These are phyloP conservation scores for Hydrotaea diabolus DNA, from an alignment of 2,888 invertebrate genomes.

Conservation along the genomic window DNA sequence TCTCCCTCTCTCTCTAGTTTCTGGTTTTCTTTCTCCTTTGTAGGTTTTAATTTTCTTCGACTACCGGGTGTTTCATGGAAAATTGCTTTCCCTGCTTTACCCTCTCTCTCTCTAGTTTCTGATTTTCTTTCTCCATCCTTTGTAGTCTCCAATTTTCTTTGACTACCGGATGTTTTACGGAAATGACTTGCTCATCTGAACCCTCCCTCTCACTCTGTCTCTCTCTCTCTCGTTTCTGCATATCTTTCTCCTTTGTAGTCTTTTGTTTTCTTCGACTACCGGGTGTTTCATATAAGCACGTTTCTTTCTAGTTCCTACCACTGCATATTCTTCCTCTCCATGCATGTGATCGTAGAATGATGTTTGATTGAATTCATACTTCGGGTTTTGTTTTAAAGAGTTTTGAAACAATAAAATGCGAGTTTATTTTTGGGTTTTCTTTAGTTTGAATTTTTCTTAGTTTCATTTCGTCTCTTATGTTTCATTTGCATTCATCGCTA, in stretches of 20 bases:
- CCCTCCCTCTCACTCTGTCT: neutral
- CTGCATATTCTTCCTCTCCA: constrained; percentile 28
- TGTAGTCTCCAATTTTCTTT: neutral
- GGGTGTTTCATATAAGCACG: constrained; percentile 39
- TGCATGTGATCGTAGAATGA: constrained; percentile 4
- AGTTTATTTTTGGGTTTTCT: constrained; percentile 60
- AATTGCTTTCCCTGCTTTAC: neutral
- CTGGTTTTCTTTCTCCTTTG: too few relatives aligned
- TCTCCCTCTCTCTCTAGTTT: neutral
- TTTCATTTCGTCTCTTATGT: constrained; percentile 11
- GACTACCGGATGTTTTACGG: neutral
- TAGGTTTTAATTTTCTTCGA: neutral
- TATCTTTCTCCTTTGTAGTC: neutral
- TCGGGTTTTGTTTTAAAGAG: constrained; percentile 69
- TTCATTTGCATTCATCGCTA: constrained; percentile 37
- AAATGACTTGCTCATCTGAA: neutral
- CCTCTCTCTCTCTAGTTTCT: neutral
- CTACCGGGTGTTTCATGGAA: neutral
- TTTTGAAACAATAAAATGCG: constrained; percentile 64
- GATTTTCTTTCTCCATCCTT: too few relatives aligned
- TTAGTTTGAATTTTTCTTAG: constrained; percentile 41
- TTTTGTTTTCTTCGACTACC: too few relatives aligned
- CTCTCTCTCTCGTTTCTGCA: neutral
- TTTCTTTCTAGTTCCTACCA: constrained; percentile 25
- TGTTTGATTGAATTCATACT: constrained; percentile 28